Percentiles rank a stretch among this genome's conserved stretches.
Evolutionary conservation across 2,113 vertebrate species (phyloP).

Genomic region (Myotis davidii): DNA sequence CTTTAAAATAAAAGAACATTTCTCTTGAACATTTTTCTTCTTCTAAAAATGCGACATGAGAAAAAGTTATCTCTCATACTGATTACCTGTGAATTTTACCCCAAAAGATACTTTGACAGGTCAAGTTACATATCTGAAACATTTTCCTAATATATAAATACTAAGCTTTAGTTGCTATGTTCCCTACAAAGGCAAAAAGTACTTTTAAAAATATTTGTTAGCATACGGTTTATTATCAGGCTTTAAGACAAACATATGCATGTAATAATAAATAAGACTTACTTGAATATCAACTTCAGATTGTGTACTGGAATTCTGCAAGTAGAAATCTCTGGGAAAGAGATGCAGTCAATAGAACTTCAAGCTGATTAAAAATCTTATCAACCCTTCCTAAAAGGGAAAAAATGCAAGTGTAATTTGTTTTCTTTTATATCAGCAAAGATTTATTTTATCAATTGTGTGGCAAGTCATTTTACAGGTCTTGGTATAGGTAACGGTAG

Average conservation of each 20-base stretch:
- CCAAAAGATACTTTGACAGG: not conserved
- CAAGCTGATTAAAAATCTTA: not conserved
- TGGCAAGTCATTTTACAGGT: not conserved
- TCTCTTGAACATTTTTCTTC: slow-evolving; percentile 6
- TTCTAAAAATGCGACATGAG: slow-evolving; percentile 17
- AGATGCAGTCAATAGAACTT: not conserved
- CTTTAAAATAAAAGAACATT: slow-evolving; percentile 42
- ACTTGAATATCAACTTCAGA: not conserved
- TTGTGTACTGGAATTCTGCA: not conserved
- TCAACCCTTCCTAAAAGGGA: not conserved
- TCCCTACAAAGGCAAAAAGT: slow-evolving; percentile 9
- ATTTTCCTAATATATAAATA: not conserved
- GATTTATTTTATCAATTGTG: not conserved
- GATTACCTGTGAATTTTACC: slow-evolving; percentile 23
- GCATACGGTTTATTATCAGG: not conserved
- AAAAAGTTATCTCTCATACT: not conserved
- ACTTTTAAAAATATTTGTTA: slow-evolving; percentile 28
- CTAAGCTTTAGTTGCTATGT: not conserved
- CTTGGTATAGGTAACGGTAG: not conserved
- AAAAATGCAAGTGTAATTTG: not conserved
- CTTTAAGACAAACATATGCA: not conserved
- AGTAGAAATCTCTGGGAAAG: not conserved
- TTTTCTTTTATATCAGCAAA: slow-evolving; percentile 33
- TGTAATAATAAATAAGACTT: not conserved
- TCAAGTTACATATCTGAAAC: not conserved